Conservation (phyloP, 1,140 invertebrate species). For the Eriosoma lanigerum region DNA sequence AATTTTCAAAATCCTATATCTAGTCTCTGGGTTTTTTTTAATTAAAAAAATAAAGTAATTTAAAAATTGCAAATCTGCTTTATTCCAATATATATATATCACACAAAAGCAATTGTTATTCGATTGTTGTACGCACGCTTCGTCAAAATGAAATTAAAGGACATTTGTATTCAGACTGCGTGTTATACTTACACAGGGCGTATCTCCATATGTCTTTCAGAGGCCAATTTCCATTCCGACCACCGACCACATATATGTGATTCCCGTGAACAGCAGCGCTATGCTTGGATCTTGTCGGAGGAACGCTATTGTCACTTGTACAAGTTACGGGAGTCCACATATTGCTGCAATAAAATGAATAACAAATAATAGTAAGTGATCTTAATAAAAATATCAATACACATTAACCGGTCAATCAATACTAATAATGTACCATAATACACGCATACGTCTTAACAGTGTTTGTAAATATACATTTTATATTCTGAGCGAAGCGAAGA, state of each 20-base stretch:
- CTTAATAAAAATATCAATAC: not conserved
- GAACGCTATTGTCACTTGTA: conserved; percentile 53
- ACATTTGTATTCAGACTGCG: conserved; percentile 39
- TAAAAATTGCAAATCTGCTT: not conserved
- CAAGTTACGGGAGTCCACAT: conserved; percentile 56
- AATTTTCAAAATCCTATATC: not conserved
- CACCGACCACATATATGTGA: conserved; percentile 78
- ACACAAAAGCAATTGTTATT: conserved; percentile 26
- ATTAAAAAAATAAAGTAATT: not conserved
- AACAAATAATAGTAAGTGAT: not conserved
- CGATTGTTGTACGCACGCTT: conserved; percentile 23
- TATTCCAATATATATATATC: conserved; percentile 8
- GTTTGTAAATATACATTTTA: too few relatives aligned
- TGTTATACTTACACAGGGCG: conserved; percentile 68
- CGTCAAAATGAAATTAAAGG: conserved; percentile 36
- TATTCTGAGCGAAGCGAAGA: too few relatives aligned
- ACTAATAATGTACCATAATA: too few relatives aligned
- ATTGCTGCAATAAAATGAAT: not conserved
- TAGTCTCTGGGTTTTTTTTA: too few relatives aligned
- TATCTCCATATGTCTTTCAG: conserved; percentile 85
- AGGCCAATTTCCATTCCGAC: conserved; percentile 77
- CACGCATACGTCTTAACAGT: not conserved
- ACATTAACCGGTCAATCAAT: too few relatives aligned
- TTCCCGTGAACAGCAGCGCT: conserved; percentile 75
- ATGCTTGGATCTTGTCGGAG: conserved; percentile 66